These are phyloP conservation scores for Dryadula phaetusa DNA, from an alignment of 2,888 invertebrate species.

Conservation along the genomic window DNA sequence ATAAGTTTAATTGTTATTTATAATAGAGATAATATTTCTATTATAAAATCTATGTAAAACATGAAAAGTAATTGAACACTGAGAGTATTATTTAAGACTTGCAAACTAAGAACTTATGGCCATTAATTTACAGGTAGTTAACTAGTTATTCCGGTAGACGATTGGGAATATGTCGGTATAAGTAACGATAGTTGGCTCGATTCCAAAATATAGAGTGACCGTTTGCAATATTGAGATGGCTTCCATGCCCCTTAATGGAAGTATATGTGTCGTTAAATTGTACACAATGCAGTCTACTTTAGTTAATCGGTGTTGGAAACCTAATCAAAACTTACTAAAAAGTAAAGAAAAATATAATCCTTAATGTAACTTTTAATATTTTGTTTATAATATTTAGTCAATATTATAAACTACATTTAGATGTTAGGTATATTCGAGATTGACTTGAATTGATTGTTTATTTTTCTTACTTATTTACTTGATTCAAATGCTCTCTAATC, in stretches of 20 bases:
- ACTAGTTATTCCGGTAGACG: slow-evolving; percentile 7
- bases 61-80: neutral
- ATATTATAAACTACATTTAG: too few species aligned
- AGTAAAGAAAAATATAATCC: too few species aligned
- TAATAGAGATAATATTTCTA: too few species aligned
- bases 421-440: too few species aligned
- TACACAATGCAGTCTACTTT: slow-evolving; percentile 24
- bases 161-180: slow-evolving; percentile 58
- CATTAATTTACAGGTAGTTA: slow-evolving; percentile 21
- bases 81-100: neutral
- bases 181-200: slow-evolving; percentile 51
- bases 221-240: slow-evolving; percentile 47
- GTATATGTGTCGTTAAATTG: slow-evolving; percentile 33
- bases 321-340: slow-evolving; percentile 2
- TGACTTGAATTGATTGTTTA: too few species aligned
- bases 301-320: neutral
- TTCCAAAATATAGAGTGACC: slow-evolving; percentile 50
- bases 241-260: slow-evolving; percentile 51
- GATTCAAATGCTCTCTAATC: too few species aligned
- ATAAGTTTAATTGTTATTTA: too few species aligned
- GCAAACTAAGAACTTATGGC: neutral
- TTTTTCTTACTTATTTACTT: too few species aligned
- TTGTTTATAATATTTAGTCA: too few species aligned
- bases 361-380: too few species aligned
- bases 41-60: neutral